Evolutionary conservation across 2,888 invertebrate genomes (phyloP).

Genomic region (Cremastobaeus sp.): DNA sequence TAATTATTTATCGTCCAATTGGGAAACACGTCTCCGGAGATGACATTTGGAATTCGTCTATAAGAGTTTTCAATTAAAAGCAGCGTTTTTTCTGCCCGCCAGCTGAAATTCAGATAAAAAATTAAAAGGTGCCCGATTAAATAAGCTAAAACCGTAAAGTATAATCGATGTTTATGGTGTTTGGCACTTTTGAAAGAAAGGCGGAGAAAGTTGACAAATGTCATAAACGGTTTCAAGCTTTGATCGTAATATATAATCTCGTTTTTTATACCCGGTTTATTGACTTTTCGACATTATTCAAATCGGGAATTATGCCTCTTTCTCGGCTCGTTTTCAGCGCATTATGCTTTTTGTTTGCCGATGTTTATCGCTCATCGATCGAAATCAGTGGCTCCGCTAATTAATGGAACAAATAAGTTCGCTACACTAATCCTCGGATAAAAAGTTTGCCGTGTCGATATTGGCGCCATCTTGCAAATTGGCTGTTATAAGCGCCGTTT

Average conservation of each 20-base stretch:
- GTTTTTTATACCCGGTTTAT: slow-evolving; percentile 34
- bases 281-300: slow-evolving; percentile 25
- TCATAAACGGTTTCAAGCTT: slow-evolving; percentile 36
- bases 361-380: not conserved
- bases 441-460: too few relatives aligned
- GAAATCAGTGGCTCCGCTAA: not conserved
- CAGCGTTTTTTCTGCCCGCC: too few relatives aligned
- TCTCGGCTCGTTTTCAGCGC: slow-evolving; percentile 1
- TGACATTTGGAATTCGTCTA: slow-evolving; percentile 31
- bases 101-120: too few relatives aligned
- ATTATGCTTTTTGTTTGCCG: not conserved
- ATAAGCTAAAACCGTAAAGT: slow-evolving; percentile 36
- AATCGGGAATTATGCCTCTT: slow-evolving; percentile 14
- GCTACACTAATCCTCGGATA: too few relatives aligned
- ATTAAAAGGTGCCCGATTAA: slow-evolving; percentile 18
- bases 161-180: slow-evolving; percentile 45
- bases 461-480: too few relatives aligned
- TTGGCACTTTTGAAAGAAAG: slow-evolving; percentile 36
- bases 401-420: not conserved
- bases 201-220: slow-evolving; percentile 56
- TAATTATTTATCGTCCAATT: not conserved
- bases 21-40: not conserved
- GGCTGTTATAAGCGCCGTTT: too few relatives aligned
- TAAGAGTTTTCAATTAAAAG: slow-evolving; percentile 28
- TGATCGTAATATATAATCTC: slow-evolving; percentile 37